Conservation (phyloP, 2,113 vertebrate species). For the Seriola dumerili region DNA sequence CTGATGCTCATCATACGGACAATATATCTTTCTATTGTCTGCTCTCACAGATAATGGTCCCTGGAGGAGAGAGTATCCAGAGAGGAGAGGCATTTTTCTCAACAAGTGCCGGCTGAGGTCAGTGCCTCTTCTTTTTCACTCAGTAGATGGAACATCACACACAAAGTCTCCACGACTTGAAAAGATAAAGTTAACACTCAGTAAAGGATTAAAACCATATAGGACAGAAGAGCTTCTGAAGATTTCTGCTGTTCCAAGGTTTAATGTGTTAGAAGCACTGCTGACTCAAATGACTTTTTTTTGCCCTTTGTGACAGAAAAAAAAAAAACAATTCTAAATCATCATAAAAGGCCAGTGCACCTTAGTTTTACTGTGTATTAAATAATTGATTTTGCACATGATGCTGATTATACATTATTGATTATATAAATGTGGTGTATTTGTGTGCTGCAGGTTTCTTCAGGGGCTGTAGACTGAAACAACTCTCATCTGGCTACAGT, state of each 20-base stretch:
- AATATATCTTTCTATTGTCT: conserved; percentile 28
- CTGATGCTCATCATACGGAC: not conserved
- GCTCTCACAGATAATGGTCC: conserved; percentile 75
- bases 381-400: not conserved
- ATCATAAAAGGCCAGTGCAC: not conserved
- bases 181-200: not conserved
- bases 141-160: conserved; percentile 4
- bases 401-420: not conserved
- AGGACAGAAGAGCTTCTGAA: not conserved
- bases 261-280: not conserved
- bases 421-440: not conserved
- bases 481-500: conserved; percentile 24
- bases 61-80: conserved; percentile 81
- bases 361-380: not conserved
- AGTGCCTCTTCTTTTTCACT: conserved; percentile 34
- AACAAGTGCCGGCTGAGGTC: conserved; percentile 87
- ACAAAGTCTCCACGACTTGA: not conserved
- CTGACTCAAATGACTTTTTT: not conserved
- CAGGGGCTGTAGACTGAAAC: conserved; percentile 77
- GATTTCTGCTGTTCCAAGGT: conserved; percentile 4
- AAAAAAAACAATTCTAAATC: not conserved
- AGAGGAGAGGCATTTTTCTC: conserved; percentile 81
- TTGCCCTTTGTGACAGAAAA: not conserved
- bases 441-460: conserved; percentile 81
- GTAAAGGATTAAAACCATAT: not conserved